These are phyloP conservation scores for Oreonectes daqikongensis DNA, from an alignment of 2,797 vertebrate genomes.

Conservation along the genomic window DNA sequence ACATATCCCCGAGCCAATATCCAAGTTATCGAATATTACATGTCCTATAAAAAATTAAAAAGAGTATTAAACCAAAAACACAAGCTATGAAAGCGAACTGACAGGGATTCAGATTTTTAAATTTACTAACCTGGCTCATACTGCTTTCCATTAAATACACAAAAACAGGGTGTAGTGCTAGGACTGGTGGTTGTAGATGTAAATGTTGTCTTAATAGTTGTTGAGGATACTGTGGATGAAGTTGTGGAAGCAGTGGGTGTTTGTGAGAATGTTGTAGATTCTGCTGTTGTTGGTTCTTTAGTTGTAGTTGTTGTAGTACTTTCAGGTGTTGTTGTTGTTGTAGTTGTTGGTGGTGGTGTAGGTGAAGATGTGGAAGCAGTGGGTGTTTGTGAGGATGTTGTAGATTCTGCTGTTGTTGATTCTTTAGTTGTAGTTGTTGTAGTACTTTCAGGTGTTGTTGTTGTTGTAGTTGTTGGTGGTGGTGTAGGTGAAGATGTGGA, in stretches of 20 bases:
- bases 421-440: background rate
- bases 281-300: background rate
- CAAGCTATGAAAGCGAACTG: background rate
- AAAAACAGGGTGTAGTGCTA: slow-evolving; percentile 55
- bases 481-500: background rate
- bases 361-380: background rate
- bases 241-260: background rate
- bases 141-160: slow-evolving; percentile 61
- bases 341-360: background rate
- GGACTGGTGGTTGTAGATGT: slow-evolving; percentile 6
- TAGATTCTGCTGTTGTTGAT: background rate
- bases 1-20: slow-evolving; percentile 69
- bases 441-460: slow-evolving; percentile 27
- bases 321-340: background rate
- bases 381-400: slow-evolving; percentile 14
- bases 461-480: background rate
- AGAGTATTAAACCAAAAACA: background rate
- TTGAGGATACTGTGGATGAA: too few relatives aligned
- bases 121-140: slow-evolving; percentile 67
- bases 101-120: background rate
- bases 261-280: background rate
- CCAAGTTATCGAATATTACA: slow-evolving; percentile 53
- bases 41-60: slow-evolving; percentile 55
- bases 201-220: slow-evolving; percentile 21
- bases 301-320: background rate